These are phyloP conservation scores for Larimichthys polyactis DNA, from an alignment of 2,113 vertebrate genomes.

Conservation along the genomic window DNA sequence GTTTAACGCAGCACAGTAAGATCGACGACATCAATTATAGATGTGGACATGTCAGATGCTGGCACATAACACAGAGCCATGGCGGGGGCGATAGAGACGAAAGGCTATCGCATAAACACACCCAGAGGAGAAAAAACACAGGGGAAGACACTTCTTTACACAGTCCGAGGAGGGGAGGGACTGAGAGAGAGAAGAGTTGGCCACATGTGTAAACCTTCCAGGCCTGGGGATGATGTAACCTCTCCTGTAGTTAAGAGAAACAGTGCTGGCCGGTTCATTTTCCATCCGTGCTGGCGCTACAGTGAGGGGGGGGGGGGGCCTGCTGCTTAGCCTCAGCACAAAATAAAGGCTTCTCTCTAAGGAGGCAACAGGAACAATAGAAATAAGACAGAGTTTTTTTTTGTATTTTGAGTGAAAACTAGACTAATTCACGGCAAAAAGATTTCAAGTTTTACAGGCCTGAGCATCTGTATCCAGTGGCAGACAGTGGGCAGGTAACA, in stretches of 20 bases:
- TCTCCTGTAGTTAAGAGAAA: constrained; percentile 26
- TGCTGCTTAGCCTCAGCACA: background rate
- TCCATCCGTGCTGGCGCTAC: background rate
- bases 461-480: background rate
- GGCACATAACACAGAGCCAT: constrained; percentile 29
- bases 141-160: constrained; percentile 30
- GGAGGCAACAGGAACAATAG: background rate
- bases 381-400: background rate
- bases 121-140: constrained; percentile 25
- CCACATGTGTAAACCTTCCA: constrained; percentile 63
- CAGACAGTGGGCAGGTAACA: background rate
- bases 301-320: too few species aligned
- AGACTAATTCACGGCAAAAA: background rate
- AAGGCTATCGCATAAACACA: background rate
- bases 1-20: constrained; percentile 62
- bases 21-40: constrained; percentile 83
- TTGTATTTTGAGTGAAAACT: background rate
- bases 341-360: constrained; percentile 20
- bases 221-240: constrained; percentile 64
- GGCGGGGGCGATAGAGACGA: background rate
- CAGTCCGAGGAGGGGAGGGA: constrained; percentile 32
- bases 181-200: constrained; percentile 32
- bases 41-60: constrained; percentile 56
- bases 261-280: constrained; percentile 4
- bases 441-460: background rate